phyloP scores from a whole-genome alignment of 2,113 vertebrate genomes.

The Pseudolaguvia tuberculata region DNA sequence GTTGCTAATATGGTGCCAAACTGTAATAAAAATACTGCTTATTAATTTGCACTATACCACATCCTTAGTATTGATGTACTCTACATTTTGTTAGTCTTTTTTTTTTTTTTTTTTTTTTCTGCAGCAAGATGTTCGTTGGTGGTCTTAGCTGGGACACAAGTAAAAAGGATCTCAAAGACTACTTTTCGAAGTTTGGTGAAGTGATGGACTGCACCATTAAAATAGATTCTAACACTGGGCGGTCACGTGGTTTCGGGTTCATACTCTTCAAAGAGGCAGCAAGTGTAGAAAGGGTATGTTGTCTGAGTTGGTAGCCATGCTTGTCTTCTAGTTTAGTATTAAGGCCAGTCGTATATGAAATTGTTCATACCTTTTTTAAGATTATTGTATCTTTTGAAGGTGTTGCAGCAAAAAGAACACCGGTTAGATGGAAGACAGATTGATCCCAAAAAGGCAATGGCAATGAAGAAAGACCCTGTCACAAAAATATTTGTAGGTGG shows the following conservation, averaged over 20 bases:
- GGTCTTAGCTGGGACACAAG: constrained; percentile 98
- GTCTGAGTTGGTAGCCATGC: neutral
- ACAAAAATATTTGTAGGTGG: constrained; percentile 99
- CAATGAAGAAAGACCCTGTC: constrained; percentile 96
- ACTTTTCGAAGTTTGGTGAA: constrained; percentile 96
- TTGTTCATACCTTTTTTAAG: neutral
- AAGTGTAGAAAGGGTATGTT: constrained; percentile 79
- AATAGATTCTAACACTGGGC: constrained; percentile 94
- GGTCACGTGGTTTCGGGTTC: constrained; percentile 97
- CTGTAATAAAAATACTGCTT: no score
- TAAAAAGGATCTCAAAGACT: constrained; percentile 98
- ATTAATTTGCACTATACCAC: no score
- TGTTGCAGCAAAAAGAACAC: constrained; percentile 95
- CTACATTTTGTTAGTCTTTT: neutral
- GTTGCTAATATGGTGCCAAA: no score
- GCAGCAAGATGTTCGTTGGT: constrained; percentile 98
- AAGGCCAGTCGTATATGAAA: no score
- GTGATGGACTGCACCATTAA: constrained; percentile 98
- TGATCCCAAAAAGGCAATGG: constrained; percentile 98
- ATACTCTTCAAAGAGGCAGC: constrained; percentile 92
- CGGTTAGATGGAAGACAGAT: constrained; percentile 93
- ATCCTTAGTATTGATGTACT: no score
- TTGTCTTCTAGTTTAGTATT: no score
- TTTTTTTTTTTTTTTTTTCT: neutral
- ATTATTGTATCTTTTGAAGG: constrained; percentile 62